These are phyloP conservation scores for Chloroclysta siterata DNA, from an alignment of 2,888 invertebrate species.

Conservation along the genomic window DNA sequence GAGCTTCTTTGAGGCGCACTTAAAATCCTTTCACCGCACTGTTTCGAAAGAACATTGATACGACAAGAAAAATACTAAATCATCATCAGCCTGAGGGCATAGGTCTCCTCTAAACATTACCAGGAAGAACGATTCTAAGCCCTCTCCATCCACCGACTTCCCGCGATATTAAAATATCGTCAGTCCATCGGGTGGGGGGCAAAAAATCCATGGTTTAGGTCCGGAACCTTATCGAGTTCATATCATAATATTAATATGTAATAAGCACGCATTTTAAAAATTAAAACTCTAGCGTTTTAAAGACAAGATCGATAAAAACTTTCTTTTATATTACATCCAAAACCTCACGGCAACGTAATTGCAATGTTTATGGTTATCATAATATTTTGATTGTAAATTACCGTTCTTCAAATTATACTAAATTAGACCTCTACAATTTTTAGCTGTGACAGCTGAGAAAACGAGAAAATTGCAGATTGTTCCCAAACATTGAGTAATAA, in stretches of 20 bases:
- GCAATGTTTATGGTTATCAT: not conserved
- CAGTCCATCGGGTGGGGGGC: too few species aligned
- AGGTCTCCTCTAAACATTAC: too few species aligned
- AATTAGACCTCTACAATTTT: not conserved
- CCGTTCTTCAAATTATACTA: slow-evolving; percentile 7
- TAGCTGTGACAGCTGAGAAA: slow-evolving; percentile 10
- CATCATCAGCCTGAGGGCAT: too few species aligned
- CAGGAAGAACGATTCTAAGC: too few species aligned
- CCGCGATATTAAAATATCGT: too few species aligned
- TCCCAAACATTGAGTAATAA: slow-evolving; percentile 16
- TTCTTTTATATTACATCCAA: not conserved
- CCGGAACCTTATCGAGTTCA: too few species aligned
- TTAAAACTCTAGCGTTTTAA: not conserved
- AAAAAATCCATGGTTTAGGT: too few species aligned
- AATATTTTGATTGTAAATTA: not conserved
- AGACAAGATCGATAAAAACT: slow-evolving; percentile 2
- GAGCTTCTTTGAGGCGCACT: not conserved
- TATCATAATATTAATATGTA: not conserved
- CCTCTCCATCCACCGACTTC: too few species aligned
- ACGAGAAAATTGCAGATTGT: slow-evolving; percentile 19
- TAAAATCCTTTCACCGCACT: too few species aligned
- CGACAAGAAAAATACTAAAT: too few species aligned
- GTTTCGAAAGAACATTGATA: too few species aligned
- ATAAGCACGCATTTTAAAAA: not conserved
- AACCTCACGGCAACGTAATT: slow-evolving; percentile 4